Base-by-base conservation (phyloP, 2,888 invertebrate genomes). In the Paralinhomoeus sp. region DNA sequence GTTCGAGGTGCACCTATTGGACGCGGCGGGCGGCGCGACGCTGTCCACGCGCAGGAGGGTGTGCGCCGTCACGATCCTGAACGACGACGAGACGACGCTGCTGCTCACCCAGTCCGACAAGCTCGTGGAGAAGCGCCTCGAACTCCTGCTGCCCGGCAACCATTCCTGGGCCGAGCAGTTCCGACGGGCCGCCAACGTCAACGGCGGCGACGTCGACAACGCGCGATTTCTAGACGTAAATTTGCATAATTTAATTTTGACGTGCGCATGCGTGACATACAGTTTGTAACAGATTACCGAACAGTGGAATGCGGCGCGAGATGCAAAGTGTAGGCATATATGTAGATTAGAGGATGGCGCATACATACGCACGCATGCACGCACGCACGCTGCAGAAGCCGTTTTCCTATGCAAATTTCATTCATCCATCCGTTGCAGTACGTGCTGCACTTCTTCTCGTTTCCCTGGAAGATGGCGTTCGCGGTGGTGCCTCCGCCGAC, bases 381-480 rank as follows among this genome's bases (percentile, higher is more conserved):
- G n/a, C n/a, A n/a, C n/a, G n/a, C n/a, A n/a, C n/a, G n/a, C n/a
- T n/a, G n/a, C n/a, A n/a, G n/a, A n/a, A n/a, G n/a, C n/a, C n/a
- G n/a, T n/a, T n/a, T n/a, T n/a, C n/a, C n/a, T n/a, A n/a, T n/a
- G n/a, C n/a, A n/a, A n/a, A n/a, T n/a, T n/a, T n/a, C n/a, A n/a
- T n/a, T n/a, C n/a, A n/a, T n/a, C n/a, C n/a, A n/a, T n/a, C n/a
- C n/a, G 7, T 37, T 40, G 24, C 24, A 72, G 51, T 72, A 72
- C 52, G 46, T 71, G 27, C 59, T 72, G 53, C 73, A 73, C 54
- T 67, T 72, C 54, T 48, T 70, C 12, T 67, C 71, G 1, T 72
- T 73, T 55, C 67, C 66, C 37, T 73, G 71, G 71, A 73, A 73
- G 62, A 54, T 67, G 15, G 47, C 69, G 23, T 70, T 71, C 52